Evolutionary conservation across 2,888 invertebrate genomes (phyloP).

Genomic region (Sphaerophoria rueppellii): DNA sequence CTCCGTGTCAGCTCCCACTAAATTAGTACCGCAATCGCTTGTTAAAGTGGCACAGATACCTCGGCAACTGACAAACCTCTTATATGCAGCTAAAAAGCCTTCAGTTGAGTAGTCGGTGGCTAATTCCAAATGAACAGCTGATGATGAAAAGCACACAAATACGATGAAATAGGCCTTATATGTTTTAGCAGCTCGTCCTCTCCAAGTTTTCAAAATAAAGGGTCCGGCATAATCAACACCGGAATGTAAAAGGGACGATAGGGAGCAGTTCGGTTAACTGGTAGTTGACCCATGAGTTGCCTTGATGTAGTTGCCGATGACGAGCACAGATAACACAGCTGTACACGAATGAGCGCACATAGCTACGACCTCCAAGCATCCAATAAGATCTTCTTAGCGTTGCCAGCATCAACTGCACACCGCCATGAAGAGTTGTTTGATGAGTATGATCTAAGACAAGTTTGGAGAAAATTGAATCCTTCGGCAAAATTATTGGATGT

Average conservation of each 20-base stretch:
- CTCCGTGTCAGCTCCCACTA: constrained; percentile 55
- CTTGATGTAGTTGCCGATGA: constrained; percentile 25
- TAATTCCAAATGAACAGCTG: constrained; percentile 48
- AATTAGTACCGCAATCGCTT: constrained; percentile 60
- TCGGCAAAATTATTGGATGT: constrained; percentile 54
- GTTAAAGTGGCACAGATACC: constrained; percentile 47
- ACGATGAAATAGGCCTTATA: constrained; percentile 42
- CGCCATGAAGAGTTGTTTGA: constrained; percentile 50
- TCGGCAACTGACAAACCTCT: constrained; percentile 42
- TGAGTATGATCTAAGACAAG: constrained; percentile 46
- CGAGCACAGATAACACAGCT: constrained; percentile 36
- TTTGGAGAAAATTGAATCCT: constrained; percentile 41
- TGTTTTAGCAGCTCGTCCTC: constrained; percentile 35
- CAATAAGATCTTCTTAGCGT: constrained; percentile 52
- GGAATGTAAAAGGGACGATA: constrained; percentile 41
- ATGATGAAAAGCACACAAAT: constrained; percentile 41
- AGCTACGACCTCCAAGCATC: constrained; percentile 46
- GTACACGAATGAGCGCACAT: constrained; percentile 34
- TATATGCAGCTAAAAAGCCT: constrained; percentile 56
- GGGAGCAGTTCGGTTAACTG: constrained; percentile 31
- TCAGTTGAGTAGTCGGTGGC: constrained; percentile 49
- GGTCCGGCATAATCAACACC: constrained; percentile 39
- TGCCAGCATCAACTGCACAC: constrained; percentile 47
- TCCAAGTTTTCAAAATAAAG: constrained; percentile 24
- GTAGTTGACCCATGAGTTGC: constrained; percentile 51